These are phyloP conservation scores for Rhagoletis pomonella DNA, from an alignment of 1,140 invertebrate genomes.

Conservation along the genomic window DNA sequence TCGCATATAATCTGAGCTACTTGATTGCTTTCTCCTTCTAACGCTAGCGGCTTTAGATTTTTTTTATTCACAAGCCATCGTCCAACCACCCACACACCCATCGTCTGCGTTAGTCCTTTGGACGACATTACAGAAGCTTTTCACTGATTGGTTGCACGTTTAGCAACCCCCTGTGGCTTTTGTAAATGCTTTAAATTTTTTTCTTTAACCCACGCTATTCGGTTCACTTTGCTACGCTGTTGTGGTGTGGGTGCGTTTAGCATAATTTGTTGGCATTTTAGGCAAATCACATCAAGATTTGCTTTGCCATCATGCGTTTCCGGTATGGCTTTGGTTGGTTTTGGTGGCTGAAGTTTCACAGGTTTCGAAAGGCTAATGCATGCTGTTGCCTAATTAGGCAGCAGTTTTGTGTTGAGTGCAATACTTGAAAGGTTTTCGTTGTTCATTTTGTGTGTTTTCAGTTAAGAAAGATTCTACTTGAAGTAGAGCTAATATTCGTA, in stretches of 20 bases:
- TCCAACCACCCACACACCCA: background rate
- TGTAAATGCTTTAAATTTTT: conserved; percentile 3
- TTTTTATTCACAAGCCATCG: background rate
- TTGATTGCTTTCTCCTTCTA: background rate
- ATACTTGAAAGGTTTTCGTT: conserved; percentile 6
- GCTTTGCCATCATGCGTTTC: background rate
- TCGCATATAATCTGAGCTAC: background rate
- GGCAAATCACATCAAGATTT: conserved; percentile 46
- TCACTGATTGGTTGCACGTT: conserved; percentile 55
- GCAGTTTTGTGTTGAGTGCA: background rate
- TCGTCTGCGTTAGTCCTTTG: background rate
- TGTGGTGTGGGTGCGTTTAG: conserved; percentile 27
- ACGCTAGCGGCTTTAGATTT: background rate
- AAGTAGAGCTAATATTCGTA: too few relatives aligned
- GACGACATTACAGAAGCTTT: background rate
- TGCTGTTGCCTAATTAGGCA: conserved; percentile 28
- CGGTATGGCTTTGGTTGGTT: background rate
- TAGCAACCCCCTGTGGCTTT: conserved; percentile 57
- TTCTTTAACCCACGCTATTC: background rate
- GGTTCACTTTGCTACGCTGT: background rate
- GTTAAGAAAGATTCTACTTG: too few relatives aligned
- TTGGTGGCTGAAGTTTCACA: background rate
- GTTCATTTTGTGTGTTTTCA: background rate
- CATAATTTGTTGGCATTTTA: conserved; percentile 41
- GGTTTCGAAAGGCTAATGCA: background rate